Evolutionary conservation across 2,888 invertebrate species (phyloP).

Genomic region (Drosophila austrosaltans): DNA sequence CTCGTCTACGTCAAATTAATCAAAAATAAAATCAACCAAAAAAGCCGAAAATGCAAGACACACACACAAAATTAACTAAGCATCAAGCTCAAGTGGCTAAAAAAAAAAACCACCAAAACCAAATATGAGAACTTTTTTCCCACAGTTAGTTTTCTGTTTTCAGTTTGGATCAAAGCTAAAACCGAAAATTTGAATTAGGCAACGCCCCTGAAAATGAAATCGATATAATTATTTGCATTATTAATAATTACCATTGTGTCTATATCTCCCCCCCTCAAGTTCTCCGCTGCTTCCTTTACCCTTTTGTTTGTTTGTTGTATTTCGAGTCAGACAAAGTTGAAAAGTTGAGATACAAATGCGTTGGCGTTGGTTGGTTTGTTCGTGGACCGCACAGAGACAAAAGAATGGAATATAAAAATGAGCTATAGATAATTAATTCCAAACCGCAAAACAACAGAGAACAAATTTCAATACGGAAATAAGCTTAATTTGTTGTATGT

Average conservation of each 20-base stretch:
- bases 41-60: constrained; percentile 59
- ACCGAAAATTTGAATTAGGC: constrained; percentile 44
- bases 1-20: constrained; percentile 77
- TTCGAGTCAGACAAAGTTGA: constrained; percentile 34
- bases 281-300: no score
- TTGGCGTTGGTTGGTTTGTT: constrained; percentile 59
- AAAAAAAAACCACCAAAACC: constrained; percentile 29
- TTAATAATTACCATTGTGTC: constrained; percentile 78
- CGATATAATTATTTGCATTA: constrained; percentile 78
- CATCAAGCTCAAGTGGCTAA: constrained; percentile 61
- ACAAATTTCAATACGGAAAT: constrained; percentile 76
- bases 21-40: constrained; percentile 36
- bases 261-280: constrained; percentile 8
- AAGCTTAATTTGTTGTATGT: constrained; percentile 66
- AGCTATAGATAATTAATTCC: constrained; percentile 70
- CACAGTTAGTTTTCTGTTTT: constrained; percentile 45
- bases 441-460: constrained; percentile 65
- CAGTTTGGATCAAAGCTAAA: constrained; percentile 55
- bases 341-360: constrained; percentile 56
- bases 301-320: constrained; percentile 2
- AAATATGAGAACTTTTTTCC: constrained; percentile 68
- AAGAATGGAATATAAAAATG: constrained; percentile 33
- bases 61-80: constrained; percentile 57
- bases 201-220: constrained; percentile 75
- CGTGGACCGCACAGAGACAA: constrained; percentile 52